Conservation (phyloP, 2,888 invertebrate genomes). For the Spodoptera exigua region DNA sequence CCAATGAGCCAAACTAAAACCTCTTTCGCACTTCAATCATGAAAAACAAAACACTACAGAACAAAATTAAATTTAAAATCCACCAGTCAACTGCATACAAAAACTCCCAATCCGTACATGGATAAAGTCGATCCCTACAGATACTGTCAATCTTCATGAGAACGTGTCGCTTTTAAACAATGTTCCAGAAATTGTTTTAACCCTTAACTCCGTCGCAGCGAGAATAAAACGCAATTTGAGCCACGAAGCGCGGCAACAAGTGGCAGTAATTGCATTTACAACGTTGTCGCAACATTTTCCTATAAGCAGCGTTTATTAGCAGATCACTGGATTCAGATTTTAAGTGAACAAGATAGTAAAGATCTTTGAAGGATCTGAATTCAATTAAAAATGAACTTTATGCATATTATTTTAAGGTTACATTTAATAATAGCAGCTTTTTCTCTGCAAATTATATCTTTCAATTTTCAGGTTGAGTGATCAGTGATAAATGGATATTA, state of each 20-base stretch:
- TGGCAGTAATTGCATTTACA: slow-evolving; percentile 71
- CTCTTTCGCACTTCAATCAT: slow-evolving; percentile 16
- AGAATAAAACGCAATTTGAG: slow-evolving; percentile 65
- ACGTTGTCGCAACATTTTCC: slow-evolving; percentile 66
- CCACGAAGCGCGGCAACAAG: slow-evolving; percentile 62
- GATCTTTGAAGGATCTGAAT: not conserved
- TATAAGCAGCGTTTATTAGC: slow-evolving; percentile 48
- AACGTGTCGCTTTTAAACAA: slow-evolving; percentile 32
- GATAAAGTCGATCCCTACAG: slow-evolving; percentile 31
- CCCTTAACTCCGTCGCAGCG: slow-evolving; percentile 39
- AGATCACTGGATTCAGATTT: slow-evolving; percentile 34
- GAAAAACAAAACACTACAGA: slow-evolving; percentile 1
- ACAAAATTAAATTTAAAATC: not conserved
- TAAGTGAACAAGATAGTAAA: slow-evolving; percentile 12
- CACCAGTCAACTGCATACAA: not conserved
- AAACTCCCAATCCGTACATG: slow-evolving; percentile 1
- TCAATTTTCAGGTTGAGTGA: no score
- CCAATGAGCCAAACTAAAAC: slow-evolving; percentile 1
- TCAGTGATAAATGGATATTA: no score
- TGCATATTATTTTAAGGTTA: no score
- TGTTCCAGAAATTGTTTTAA: slow-evolving; percentile 42
- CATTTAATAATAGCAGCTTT: no score
- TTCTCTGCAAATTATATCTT: no score
- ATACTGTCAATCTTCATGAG: slow-evolving; percentile 42
- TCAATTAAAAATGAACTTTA: no score